These are phyloP conservation scores for Drosophila neutralis DNA, from an alignment of 2,888 invertebrate genomes.

Conservation along the genomic window DNA sequence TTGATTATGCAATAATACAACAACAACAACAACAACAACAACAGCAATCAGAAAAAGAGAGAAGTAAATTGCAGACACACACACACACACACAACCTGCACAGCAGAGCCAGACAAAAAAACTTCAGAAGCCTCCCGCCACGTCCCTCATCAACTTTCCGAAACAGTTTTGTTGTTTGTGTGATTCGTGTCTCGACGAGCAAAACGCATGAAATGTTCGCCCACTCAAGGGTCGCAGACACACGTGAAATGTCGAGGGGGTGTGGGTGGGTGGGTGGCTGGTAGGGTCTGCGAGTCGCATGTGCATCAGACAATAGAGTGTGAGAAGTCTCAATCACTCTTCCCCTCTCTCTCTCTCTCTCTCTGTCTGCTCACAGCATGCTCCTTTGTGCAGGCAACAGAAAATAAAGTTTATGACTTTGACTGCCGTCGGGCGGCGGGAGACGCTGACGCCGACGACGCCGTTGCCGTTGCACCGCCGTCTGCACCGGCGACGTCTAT, in stretches of 20 bases:
- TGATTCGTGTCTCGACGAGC: slow-evolving; percentile 69
- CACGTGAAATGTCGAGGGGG: slow-evolving; percentile 39
- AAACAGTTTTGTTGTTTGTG: slow-evolving; percentile 36
- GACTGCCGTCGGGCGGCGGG: slow-evolving; percentile 75
- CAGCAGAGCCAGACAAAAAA: slow-evolving; percentile 44
- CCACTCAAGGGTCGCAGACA: slow-evolving; percentile 70
- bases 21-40: slow-evolving; percentile 3
- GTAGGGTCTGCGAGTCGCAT: slow-evolving; percentile 48
- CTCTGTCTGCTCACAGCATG: slow-evolving; percentile 38
- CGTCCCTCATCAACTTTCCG: slow-evolving; percentile 1
- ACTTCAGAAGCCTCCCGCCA: slow-evolving; percentile 32
- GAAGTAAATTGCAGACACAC: slow-evolving; percentile 31
- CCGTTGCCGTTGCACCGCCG: slow-evolving; percentile 35
- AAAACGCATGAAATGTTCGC: slow-evolving; percentile 78
- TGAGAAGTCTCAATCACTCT: slow-evolving; percentile 46
- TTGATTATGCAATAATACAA: slow-evolving; percentile 61
- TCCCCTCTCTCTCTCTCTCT: slow-evolving; percentile 21
- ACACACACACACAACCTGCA: slow-evolving; percentile 14
- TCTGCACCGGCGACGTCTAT: slow-evolving; percentile 74
- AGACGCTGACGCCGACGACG: slow-evolving; percentile 29
- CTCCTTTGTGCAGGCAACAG: slow-evolving; percentile 80
- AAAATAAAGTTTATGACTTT: slow-evolving; percentile 80
- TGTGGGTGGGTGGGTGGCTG: not conserved
- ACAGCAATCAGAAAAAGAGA: not conserved
- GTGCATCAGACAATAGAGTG: slow-evolving; percentile 63